Base-by-base conservation (phyloP, 2,113 vertebrate species). In the Carassius gibelio region DNA sequence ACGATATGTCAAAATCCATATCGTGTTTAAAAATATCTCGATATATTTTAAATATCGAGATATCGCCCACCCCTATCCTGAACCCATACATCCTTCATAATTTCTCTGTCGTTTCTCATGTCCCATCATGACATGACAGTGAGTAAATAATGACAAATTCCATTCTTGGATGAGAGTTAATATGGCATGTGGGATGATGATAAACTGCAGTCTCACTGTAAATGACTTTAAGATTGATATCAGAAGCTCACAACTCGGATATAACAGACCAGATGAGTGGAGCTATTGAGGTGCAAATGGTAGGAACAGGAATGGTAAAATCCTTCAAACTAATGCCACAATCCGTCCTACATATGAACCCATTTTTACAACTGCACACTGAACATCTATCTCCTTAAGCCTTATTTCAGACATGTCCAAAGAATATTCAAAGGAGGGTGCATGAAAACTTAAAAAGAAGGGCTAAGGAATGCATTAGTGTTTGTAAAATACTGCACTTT, bases 401-500 rank as follows among this genome's bases (percentile, higher is more conserved):
- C 61, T 62, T 5, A 59, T 78, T 78, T 38, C 71, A 48, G 15
- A 75, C n/a, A 2, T 62, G 61, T 48, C 52, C 13, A 62, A 74
- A 62, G 80, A 57, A 75, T 66, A 76, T 74, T 30, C n/a, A 21
- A 21, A 38, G 11, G 36, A 84, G 34, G 48, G 21, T 13, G 36
- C 45, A 45, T n/a, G 61, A 30, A 50, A 59, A 79, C 21, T 48
- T 76, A 30, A 59, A 83, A 66, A 83, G 13, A 52, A 59, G 76
- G 75, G 34, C 83, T 81, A 71, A 85, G 82, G 64, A 91, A 87
- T 88, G 86, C 72, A 52, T 77, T 85, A 62, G 71, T 26, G 68
- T 75, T 62, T 30, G 78, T 72, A 77, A 89, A 76, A 92, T 86
- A 38, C 88, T 90, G 87, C 75, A 59, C 61, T 81, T 85, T 34